Evolutionary conservation across 1,140 invertebrate species (phyloP).

Genomic region (Anoplophora glabripennis): DNA sequence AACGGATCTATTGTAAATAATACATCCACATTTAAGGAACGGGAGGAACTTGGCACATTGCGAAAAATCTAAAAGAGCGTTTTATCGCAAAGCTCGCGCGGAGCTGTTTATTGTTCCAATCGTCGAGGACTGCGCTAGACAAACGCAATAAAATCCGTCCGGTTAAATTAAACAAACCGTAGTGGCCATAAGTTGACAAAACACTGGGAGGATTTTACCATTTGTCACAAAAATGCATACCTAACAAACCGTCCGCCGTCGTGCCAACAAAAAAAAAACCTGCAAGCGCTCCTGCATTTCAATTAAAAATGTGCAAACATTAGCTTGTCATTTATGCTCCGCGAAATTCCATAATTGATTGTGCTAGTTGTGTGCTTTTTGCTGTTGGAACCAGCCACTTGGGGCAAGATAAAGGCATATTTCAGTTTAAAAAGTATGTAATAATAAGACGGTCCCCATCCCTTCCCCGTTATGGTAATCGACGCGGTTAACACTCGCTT

Average conservation of each 20-base stretch:
- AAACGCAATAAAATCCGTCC: conserved; percentile 7
- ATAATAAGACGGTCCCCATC: conserved; percentile 6
- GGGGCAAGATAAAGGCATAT: conserved; percentile 15
- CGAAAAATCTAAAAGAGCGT: too few relatives aligned
- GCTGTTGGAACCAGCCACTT: conserved; percentile 11
- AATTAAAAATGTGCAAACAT: conserved; percentile 41
- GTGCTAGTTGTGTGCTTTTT: conserved; percentile 6
- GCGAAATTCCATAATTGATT: conserved; percentile 19
- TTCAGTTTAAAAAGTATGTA: conserved; percentile 12
- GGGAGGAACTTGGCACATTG: too few relatives aligned
- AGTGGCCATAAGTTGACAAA: conserved; percentile 35
- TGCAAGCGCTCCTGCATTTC: conserved; percentile 35
- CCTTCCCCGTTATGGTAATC: background rate
- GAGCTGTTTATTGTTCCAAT: too few relatives aligned
- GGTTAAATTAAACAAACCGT: conserved; percentile 8
- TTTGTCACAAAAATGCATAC: conserved; percentile 44
- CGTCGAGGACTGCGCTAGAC: too few relatives aligned
- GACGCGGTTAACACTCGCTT: conserved; percentile 11
- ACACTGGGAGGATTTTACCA: conserved; percentile 32
- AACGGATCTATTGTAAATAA: too few relatives aligned
- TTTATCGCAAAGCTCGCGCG: too few relatives aligned
- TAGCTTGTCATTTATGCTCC: conserved; percentile 35
- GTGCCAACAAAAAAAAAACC: conserved; percentile 28
- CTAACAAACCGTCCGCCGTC: conserved; percentile 39
- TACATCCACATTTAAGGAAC: too few relatives aligned